Conservation (phyloP, 2,888 invertebrate genomes). For the Volucella bombylans region DNA sequence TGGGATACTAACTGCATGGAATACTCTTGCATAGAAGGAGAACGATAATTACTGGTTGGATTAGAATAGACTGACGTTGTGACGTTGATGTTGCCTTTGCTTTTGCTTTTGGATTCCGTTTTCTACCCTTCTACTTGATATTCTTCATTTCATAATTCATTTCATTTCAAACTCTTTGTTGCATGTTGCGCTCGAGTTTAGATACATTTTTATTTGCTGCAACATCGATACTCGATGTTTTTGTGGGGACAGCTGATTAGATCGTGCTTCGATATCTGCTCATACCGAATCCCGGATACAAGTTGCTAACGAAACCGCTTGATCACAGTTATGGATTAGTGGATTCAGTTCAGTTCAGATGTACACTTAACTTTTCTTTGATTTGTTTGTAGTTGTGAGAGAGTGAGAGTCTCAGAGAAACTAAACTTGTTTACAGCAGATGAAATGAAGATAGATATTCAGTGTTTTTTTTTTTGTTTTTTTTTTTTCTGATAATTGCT, state of each 20-base stretch:
- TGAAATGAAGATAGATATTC: constrained; percentile 11
- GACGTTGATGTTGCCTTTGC: too few relatives aligned
- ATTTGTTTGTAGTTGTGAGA: neutral
- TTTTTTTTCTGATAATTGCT: constrained; percentile 10
- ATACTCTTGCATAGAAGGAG: neutral
- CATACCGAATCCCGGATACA: constrained; percentile 10
- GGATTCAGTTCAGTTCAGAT: too few relatives aligned
- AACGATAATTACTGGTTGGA: constrained; percentile 12
- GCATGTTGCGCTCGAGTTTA: constrained; percentile 22
- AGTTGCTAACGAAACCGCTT: neutral
- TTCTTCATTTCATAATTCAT: too few relatives aligned
- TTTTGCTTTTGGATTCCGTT: too few relatives aligned
- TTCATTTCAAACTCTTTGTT: neutral
- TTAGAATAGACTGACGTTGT: neutral
- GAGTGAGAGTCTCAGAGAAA: constrained; percentile 3
- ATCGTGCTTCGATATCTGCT: constrained; percentile 18
- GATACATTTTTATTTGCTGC: neutral
- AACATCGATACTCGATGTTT: constrained; percentile 56
- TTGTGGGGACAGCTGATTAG: neutral
- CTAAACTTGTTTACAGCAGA: constrained; percentile 25
- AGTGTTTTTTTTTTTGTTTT: constrained; percentile 1
- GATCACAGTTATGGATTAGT: too few relatives aligned
- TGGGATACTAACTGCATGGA: neutral
- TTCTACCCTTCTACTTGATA: too few relatives aligned
- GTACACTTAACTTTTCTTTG: neutral